Percentiles rank a stretch among this genome's conserved stretches.
Conservation (phyloP, 1,140 invertebrate species). For the Tribolium madens region DNA sequence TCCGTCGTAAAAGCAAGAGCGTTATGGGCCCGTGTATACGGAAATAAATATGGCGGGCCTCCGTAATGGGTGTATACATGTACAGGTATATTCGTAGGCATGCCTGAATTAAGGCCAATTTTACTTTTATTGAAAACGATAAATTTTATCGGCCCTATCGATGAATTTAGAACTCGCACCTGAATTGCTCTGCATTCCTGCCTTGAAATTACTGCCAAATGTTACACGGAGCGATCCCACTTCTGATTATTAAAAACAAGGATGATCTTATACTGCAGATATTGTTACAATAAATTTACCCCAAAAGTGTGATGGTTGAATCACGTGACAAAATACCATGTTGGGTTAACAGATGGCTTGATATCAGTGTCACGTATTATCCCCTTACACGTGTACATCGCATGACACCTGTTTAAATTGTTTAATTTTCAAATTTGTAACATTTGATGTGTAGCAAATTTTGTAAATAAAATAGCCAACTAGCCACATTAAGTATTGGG, state of each 20-base stretch:
- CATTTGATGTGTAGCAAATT: no score
- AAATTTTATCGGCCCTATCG: conserved; percentile 49
- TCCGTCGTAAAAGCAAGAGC: conserved; percentile 49
- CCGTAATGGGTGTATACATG: conserved; percentile 15
- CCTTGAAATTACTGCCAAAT: conserved; percentile 4
- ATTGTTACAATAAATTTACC: background rate
- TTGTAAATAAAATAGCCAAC: no score
- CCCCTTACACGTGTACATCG: no score
- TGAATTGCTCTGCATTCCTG: conserved; percentile 26
- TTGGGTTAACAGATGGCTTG: background rate
- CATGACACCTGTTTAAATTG: no score
- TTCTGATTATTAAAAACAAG: conserved; percentile 23
- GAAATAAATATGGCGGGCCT: conserved; percentile 48
- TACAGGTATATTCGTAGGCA: conserved; percentile 29
- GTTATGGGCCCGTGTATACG: conserved; percentile 46
- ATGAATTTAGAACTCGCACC: conserved; percentile 41
- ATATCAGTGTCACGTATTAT: no score
- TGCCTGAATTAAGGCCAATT: conserved; percentile 48
- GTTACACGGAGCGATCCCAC: conserved; percentile 3
- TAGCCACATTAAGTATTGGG: no score
- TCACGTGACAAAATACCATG: background rate
- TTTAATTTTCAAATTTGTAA: no score
- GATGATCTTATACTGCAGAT: background rate
- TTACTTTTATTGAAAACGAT: conserved; percentile 49
- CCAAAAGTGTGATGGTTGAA: background rate